A percentile compares a stretch with the other conserved stretches of the same genome.
phyloP scores from a whole-genome alignment of 2,888 invertebrate genomes.

The Nephrotoma guestfalica region DNA sequence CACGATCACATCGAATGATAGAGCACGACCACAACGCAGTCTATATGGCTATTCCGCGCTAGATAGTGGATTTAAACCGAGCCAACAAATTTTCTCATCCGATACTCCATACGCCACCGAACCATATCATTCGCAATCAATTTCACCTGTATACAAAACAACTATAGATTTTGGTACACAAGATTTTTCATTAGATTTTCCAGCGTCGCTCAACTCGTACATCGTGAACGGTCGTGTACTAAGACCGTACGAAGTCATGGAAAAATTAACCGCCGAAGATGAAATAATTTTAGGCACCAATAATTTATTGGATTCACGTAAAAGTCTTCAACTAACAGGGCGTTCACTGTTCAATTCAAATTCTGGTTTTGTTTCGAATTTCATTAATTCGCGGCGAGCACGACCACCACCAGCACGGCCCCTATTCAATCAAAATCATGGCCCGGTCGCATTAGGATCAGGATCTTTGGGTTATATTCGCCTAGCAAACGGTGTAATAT shows the following conservation, averaged over 20 bases:
- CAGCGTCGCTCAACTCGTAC: constrained; percentile 16
- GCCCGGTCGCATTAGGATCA: constrained; percentile 27
- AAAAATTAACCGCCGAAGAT: constrained; percentile 1
- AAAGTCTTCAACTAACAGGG: background rate
- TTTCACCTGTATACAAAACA: background rate
- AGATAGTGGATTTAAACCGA: background rate
- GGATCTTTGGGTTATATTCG: constrained; percentile 31
- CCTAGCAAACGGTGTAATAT: constrained; percentile 28
- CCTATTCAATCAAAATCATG: constrained; percentile 13
- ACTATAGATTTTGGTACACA: background rate
- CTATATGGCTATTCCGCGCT: background rate
- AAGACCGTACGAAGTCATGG: constrained; percentile 28
- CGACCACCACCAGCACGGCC: constrained; percentile 4
- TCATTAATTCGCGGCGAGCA: background rate
- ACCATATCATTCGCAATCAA: background rate
- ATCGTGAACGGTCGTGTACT: constrained; percentile 25
- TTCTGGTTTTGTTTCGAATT: background rate
- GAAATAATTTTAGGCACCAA: background rate
- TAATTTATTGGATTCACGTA: background rate
- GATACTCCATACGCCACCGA: background rate
- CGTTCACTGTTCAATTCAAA: background rate
- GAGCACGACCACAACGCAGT: background rate
- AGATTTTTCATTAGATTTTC: background rate
- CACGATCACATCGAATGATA: background rate
- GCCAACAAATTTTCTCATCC: background rate